phyloP scores from a whole-genome alignment of 2,888 invertebrate genomes.

The Diadegma fenestrale region DNA sequence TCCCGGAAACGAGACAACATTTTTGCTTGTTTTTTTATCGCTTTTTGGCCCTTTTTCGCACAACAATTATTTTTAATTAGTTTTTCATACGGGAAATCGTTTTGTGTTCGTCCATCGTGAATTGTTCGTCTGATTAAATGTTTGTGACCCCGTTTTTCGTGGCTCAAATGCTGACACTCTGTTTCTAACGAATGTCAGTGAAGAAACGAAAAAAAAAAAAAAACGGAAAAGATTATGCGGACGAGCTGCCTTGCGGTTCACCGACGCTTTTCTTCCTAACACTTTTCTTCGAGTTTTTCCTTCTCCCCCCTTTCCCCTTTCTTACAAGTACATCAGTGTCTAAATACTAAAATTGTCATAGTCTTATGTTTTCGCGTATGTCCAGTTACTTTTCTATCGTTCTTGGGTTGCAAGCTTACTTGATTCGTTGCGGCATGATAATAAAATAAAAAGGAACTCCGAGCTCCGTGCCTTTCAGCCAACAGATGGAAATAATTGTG shows the following conservation, averaged over 20 bases:
- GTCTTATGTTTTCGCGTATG: conserved; percentile 44
- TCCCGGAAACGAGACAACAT: conserved; percentile 59
- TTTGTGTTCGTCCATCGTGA: conserved; percentile 68
- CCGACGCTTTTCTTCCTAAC: not conserved
- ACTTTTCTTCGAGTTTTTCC: not conserved
- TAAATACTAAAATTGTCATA: conserved; percentile 54
- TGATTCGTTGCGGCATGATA: conserved; percentile 28
- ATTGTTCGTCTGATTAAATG: conserved; percentile 50
- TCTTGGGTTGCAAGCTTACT: conserved; percentile 18
- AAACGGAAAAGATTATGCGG: conserved; percentile 8
- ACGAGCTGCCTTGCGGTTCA: conserved; percentile 42
- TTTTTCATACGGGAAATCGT: conserved; percentile 79
- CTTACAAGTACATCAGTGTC: conserved; percentile 26
- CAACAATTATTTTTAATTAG: conserved; percentile 77
- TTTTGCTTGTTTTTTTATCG: conserved; percentile 27
- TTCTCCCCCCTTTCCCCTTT: not conserved
- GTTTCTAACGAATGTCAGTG: conserved; percentile 36
- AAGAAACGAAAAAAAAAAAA: conserved; percentile 36
- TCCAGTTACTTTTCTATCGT: conserved; percentile 5
- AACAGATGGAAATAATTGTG: conserved; percentile 29
- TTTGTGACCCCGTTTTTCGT: not conserved
- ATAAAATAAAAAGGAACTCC: conserved; percentile 49
- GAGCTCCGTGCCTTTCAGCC: conserved; percentile 31
- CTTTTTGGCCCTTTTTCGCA: conserved; percentile 56
- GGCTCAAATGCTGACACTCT: conserved; percentile 8